A percentile compares a stretch with the other conserved stretches of the same genome.
Evolutionary conservation across 2,888 invertebrate species (phyloP).

Genomic region (Bhutanitis thaidina): DNA sequence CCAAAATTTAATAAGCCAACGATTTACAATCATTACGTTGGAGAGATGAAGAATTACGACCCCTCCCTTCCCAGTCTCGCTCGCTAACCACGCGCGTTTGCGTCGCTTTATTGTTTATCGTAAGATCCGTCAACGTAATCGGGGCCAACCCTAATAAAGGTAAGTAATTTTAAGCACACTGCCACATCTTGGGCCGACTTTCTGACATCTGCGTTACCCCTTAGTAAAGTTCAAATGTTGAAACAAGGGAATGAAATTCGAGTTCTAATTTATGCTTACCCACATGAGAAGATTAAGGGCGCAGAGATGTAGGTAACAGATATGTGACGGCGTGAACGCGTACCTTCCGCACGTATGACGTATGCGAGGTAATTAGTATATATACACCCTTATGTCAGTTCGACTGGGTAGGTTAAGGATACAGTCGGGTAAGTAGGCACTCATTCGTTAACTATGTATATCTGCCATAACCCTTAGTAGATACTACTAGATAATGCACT

Average conservation of each 20-base stretch:
- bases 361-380: constrained; percentile 56
- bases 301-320: constrained; percentile 33
- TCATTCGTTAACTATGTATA: constrained; percentile 26
- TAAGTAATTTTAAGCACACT: constrained; percentile 31
- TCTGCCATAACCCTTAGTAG: no score
- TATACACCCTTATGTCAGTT: constrained; percentile 23
- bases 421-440: constrained; percentile 19
- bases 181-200: constrained; percentile 31
- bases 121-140: constrained; percentile 20
- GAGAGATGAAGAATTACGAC: constrained; percentile 17
- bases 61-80: constrained; percentile 7
- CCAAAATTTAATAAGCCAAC: constrained; percentile 18
- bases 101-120: constrained; percentile 20
- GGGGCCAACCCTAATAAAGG: constrained; percentile 21
- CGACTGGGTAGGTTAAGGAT: not conserved
- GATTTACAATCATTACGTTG: constrained; percentile 19
- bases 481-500: no score
- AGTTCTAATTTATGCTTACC: constrained; percentile 59
- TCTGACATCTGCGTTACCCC: constrained; percentile 37
- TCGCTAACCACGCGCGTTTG: constrained; percentile 5
- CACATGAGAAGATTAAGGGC: constrained; percentile 47
- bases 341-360: constrained; percentile 50
- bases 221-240: constrained; percentile 56
- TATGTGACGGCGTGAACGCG: constrained; percentile 35
- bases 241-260: constrained; percentile 55